Percentiles rank a stretch among this genome's conserved stretches.
phyloP scores from a whole-genome alignment of 2,797 vertebrate species.

The Muscicapa comitata region DNA sequence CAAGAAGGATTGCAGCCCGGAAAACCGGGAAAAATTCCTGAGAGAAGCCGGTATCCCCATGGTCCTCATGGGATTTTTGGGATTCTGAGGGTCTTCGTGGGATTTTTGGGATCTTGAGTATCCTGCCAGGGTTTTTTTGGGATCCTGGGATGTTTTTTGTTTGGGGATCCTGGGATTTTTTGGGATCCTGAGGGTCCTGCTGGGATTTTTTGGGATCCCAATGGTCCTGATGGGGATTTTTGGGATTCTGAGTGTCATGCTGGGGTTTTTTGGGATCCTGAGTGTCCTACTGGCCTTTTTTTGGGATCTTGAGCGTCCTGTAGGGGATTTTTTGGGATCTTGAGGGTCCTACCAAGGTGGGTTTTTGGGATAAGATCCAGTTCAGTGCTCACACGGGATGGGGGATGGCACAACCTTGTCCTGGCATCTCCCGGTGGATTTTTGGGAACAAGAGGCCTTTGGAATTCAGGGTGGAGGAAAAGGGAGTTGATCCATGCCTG shows the following conservation, averaged over 20 bases:
- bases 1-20: neutral
- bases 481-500: rapidly evolving
- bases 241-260: neutral
- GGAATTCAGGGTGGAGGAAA: neutral
- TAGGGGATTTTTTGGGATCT: neutral
- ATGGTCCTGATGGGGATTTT: neutral
- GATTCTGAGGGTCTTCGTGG: too few species aligned
- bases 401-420: neutral
- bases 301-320: neutral
- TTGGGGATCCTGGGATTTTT: neutral
- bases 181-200: neutral
- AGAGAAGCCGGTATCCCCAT: neutral
- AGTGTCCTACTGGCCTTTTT: neutral
- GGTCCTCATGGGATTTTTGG: neutral
- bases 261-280: neutral
- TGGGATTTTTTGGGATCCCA: neutral
- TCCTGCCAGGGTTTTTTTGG: too few species aligned
- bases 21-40: neutral
- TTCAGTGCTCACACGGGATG: too few species aligned
- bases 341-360: rapidly evolving
- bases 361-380: neutral
- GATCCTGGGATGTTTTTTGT: too few species aligned
- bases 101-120: neutral
- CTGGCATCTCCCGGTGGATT: neutral
- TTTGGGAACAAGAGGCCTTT: neutral